A percentile compares a stretch with the other conserved stretches of the same genome.
Conservation (phyloP, 2,797 vertebrate species). For the Falco berigora region DNA sequence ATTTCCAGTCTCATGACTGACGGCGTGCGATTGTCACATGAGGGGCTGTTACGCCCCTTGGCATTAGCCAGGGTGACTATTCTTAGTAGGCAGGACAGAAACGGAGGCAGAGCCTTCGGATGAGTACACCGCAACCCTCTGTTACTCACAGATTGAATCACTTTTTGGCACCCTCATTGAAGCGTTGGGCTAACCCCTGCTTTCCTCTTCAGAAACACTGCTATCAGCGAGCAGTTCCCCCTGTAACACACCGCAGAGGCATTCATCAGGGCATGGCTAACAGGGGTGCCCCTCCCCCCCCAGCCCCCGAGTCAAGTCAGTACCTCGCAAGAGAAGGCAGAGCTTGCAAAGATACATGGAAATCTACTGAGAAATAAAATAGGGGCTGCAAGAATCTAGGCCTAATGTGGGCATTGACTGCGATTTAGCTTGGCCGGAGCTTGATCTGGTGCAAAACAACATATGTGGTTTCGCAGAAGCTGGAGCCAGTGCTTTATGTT, state of each 20-base stretch:
- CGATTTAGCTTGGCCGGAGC: background rate
- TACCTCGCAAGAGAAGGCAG: background rate
- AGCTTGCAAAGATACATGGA: background rate
- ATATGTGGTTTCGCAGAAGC: background rate
- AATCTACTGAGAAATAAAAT: background rate
- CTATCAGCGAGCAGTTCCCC: background rate
- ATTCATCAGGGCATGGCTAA: background rate
- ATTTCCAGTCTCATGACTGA: background rate
- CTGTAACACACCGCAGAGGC: background rate
- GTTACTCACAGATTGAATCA: background rate
- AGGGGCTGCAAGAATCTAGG: background rate
- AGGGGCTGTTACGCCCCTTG: background rate
- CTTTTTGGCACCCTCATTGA: background rate
- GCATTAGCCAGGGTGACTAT: background rate
- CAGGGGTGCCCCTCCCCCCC: background rate
- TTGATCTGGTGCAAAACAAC: background rate
- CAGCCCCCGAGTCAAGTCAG: accelerated
- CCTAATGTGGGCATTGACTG: background rate
- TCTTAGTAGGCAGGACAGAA: background rate
- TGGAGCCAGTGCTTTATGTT: background rate
- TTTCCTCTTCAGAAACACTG: background rate
- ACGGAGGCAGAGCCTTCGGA: background rate
- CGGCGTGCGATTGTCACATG: background rate
- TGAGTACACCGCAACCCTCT: background rate
- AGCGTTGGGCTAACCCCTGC: background rate